Evolutionary conservation across 2,888 invertebrate genomes (phyloP).

Genomic region (Ornithoptera alexandrae): DNA sequence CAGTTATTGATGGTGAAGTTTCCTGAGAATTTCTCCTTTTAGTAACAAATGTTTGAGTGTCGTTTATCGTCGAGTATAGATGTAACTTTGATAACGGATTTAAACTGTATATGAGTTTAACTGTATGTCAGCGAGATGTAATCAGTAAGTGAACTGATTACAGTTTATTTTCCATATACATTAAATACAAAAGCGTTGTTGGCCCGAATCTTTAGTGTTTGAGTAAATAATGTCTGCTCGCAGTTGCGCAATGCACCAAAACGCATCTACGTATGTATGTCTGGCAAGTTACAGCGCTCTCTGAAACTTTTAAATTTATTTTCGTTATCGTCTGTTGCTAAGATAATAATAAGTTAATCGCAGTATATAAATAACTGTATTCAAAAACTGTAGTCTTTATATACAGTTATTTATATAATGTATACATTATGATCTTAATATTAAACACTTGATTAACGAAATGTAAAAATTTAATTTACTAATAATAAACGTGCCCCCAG

Average conservation of each 20-base stretch:
- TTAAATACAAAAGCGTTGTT: background rate
- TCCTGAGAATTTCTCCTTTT: no score
- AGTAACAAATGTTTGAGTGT: no score
- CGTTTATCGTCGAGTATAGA: no score
- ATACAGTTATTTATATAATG: no score
- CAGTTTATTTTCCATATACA: background rate
- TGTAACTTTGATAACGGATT: no score
- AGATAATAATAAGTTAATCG: background rate
- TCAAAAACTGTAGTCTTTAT: background rate
- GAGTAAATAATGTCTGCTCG: slow-evolving; percentile 24
- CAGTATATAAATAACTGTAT: background rate
- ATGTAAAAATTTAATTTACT: no score
- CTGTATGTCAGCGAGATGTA: no score
- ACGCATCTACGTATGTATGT: slow-evolving; percentile 25
- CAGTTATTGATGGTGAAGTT: no score
- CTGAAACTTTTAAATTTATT: slow-evolving; percentile 17
- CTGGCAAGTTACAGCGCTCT: slow-evolving; percentile 20
- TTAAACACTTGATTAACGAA: background rate
- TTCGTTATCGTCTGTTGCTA: slow-evolving; percentile 9
- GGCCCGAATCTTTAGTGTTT: background rate
- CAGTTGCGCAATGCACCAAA: slow-evolving; percentile 29
- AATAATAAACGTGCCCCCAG: no score
- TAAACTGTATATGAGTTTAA: no score
- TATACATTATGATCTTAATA: background rate
- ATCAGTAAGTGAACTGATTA: no score